Evolutionary conservation across 2,888 invertebrate genomes (phyloP).

Genomic region (Gymnocheta viridis): DNA sequence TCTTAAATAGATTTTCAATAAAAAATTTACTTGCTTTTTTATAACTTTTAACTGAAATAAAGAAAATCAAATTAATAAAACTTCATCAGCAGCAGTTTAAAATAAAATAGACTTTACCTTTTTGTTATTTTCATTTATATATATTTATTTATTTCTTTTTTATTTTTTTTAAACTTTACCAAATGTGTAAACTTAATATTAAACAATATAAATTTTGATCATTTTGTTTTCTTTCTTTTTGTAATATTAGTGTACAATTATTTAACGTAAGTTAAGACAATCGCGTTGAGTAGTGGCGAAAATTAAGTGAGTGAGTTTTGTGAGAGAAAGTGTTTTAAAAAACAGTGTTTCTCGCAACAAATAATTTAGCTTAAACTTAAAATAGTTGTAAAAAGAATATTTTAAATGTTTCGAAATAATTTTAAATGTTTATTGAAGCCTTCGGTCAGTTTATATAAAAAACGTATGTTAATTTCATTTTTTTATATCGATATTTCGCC

Average conservation of each 20-base stretch:
- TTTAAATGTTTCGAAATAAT: no score
- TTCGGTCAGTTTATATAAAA: no score
- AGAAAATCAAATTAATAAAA: slow-evolving; percentile 9
- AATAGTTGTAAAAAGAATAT: slow-evolving; percentile 11
- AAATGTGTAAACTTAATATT: slow-evolving; percentile 53
- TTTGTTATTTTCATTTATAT: slow-evolving; percentile 19
- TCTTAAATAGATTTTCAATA: not conserved
- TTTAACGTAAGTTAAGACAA: slow-evolving; percentile 21
- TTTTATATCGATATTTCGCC: no score
- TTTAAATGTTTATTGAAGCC: no score
- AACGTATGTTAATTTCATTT: no score
- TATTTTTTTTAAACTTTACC: slow-evolving; percentile 25
- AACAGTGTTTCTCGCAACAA: slow-evolving; percentile 36
- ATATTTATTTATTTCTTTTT: slow-evolving; percentile 29
- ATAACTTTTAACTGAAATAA: slow-evolving; percentile 15
- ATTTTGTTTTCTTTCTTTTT: not conserved
- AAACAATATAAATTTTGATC: slow-evolving; percentile 54
- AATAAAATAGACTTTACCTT: slow-evolving; percentile 3
- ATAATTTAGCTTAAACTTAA: slow-evolving; percentile 36
- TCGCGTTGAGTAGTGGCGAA: slow-evolving; percentile 6
- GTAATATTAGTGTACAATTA: slow-evolving; percentile 11
- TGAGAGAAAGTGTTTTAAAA: no score
- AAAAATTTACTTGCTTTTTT: not conserved
- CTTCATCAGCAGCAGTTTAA: not conserved
- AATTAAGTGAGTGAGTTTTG: not conserved